Evolutionary conservation across 2,113 vertebrate species (phyloP).

Genomic region (Gobius niger): DNA sequence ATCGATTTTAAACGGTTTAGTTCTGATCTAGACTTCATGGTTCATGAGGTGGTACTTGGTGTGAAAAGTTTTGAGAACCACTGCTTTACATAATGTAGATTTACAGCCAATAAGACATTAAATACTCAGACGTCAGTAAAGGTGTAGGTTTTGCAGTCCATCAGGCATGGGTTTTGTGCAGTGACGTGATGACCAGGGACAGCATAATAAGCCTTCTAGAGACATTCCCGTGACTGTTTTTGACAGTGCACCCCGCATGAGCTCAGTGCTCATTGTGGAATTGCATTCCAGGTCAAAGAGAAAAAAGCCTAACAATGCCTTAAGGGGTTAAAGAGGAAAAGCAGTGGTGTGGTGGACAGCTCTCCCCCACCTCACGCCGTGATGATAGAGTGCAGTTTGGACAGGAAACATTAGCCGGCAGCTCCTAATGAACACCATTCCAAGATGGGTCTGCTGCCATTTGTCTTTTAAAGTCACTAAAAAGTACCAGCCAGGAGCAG

Average conservation of each 20-base stretch:
- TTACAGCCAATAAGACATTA: no score
- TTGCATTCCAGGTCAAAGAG: constrained; percentile 41
- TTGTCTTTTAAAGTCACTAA: constrained; percentile 35
- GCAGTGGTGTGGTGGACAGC: constrained; percentile 43
- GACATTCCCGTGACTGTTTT: neutral
- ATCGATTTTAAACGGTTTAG: no score
- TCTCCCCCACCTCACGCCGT: constrained; percentile 31
- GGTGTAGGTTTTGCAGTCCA: no score
- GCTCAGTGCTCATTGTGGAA: constrained; percentile 35
- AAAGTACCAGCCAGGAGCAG: constrained; percentile 13
- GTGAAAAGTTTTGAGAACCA: no score
- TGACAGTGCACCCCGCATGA: constrained; percentile 26
- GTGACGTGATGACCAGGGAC: neutral
- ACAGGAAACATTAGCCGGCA: constrained; percentile 37
- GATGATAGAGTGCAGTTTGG: constrained; percentile 52
- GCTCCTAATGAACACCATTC: constrained; percentile 48
- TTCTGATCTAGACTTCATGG: no score
- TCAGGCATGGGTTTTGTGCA: neutral
- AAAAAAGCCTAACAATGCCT: constrained; percentile 59
- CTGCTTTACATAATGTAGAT: no score
- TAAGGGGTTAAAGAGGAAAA: constrained; percentile 30
- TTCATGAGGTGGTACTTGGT: no score
- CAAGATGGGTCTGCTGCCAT: constrained; percentile 38
- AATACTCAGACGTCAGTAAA: no score
- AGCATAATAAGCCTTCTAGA: neutral